Evolutionary conservation across 1,140 invertebrate species (phyloP).

Genomic region (Ceratina australensis): DNA sequence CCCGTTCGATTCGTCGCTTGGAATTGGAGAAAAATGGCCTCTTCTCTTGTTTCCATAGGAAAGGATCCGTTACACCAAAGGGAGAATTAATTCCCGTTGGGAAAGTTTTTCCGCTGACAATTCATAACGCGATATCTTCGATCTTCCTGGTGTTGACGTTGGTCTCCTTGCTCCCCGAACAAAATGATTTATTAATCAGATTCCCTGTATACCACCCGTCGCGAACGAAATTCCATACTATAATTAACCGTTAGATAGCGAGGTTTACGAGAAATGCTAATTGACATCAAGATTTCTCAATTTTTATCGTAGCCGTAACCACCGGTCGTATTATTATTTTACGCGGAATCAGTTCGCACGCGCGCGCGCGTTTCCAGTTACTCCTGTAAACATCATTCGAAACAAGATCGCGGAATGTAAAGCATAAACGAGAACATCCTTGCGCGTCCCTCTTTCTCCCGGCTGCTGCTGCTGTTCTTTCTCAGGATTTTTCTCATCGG

Average conservation of each 20-base stretch:
- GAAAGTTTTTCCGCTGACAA: not conserved
- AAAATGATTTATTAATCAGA: conserved; percentile 1
- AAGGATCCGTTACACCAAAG: not conserved
- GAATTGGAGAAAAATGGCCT: not conserved
- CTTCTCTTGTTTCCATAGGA: not conserved
- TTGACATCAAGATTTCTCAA: not conserved
- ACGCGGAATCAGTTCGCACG: conserved; percentile 21
- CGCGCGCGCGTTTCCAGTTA: conserved; percentile 42
- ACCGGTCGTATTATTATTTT: too few species aligned
- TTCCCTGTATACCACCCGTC: too few species aligned
- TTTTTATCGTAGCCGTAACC: too few species aligned
- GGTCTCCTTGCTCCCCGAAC: too few species aligned
- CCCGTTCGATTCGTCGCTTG: conserved; percentile 26
- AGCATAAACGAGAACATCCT: conserved; percentile 49
- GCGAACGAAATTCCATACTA: not conserved
- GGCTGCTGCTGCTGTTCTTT: conserved; percentile 7
- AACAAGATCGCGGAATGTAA: conserved; percentile 70
- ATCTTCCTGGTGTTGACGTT: not conserved
- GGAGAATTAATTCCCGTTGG: conserved; percentile 6
- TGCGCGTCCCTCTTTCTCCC: conserved; percentile 18
- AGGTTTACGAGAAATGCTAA: not conserved
- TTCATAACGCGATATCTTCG: not conserved
- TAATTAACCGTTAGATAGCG: not conserved
- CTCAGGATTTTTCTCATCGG: conserved; percentile 64
- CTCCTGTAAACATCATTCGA: conserved; percentile 60